Evolutionary conservation across 37 sponge, comb jelly and placozoan species (phyloP).

Genomic region (Dysidea cf. avara): DNA sequence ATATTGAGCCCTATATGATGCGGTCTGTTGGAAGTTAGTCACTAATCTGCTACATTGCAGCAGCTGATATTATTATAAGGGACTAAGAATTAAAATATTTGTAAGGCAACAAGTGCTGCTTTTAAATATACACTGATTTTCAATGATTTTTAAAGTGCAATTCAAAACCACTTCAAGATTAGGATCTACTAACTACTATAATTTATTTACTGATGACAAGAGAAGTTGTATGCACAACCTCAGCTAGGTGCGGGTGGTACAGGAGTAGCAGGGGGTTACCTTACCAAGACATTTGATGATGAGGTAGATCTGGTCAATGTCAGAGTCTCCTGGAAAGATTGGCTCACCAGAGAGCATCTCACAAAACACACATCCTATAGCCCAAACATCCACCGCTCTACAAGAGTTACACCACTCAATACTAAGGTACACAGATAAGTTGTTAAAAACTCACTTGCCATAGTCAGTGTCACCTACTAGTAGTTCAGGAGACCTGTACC

Average conservation of each 20-base stretch:
- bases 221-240: too few species aligned
- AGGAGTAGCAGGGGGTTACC: slow-evolving; percentile 3
- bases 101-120: too few species aligned
- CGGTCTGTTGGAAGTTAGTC: too few species aligned
- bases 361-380: slow-evolving; percentile 88
- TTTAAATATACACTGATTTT: too few species aligned
- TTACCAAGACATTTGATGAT: slow-evolving; percentile 92
- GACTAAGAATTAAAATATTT: too few species aligned
- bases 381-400: slow-evolving; percentile 96
- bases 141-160: too few species aligned
- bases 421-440: not conserved
- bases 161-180: too few species aligned
- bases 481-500: slow-evolving; percentile 98
- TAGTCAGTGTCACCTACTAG: slow-evolving; percentile 97
- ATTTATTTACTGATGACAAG: too few species aligned
- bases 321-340: slow-evolving; percentile 95
- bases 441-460: slow-evolving; percentile 69
- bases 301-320: slow-evolving; percentile 95
- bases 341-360: slow-evolving; percentile 98
- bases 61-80: too few species aligned
- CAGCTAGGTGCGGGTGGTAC: too few species aligned
- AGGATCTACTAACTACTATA: too few species aligned
- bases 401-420: not conserved
- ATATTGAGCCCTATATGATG: slow-evolving; percentile 2
- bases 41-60: too few species aligned